phyloP scores from a whole-genome alignment of 2,888 invertebrate species.

The Ectemnius cavifrons region DNA sequence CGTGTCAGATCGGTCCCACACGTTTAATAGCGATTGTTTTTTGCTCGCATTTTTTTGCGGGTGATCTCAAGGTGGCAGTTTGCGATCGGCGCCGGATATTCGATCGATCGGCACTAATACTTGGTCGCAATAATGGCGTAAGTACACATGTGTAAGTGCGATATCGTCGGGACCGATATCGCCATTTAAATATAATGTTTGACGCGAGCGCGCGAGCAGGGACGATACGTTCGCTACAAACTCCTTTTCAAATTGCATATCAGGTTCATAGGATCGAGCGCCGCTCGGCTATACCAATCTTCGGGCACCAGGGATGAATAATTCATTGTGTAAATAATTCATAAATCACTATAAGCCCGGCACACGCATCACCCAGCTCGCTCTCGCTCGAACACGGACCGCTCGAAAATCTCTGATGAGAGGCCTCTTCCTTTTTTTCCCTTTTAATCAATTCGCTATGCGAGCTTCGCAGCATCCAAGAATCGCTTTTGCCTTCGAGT shows the following conservation, averaged over 20 bases:
- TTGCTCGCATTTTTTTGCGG: not conserved
- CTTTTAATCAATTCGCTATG: conserved; percentile 11
- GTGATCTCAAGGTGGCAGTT: conserved; percentile 23
- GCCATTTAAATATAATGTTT: conserved; percentile 58
- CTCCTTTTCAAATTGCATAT: conserved; percentile 65
- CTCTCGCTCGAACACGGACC: conserved; percentile 1
- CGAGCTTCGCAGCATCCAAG: no score
- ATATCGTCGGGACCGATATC: conserved; percentile 25
- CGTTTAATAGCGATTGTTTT: not conserved
- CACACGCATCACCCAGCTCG: conserved; percentile 18
- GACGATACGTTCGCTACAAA: conserved; percentile 38
- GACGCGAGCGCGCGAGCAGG: conserved; percentile 31
- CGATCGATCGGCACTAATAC: conserved; percentile 22
- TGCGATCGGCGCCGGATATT: conserved; percentile 29
- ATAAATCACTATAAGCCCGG: conserved; percentile 55
- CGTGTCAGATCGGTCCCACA: no score
- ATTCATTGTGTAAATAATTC: conserved; percentile 66
- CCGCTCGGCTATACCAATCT: conserved; percentile 62
- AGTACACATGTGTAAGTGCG: not conserved
- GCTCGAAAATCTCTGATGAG: conserved; percentile 43
- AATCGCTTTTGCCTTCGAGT: no score
- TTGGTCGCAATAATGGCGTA: not conserved
- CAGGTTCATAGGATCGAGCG: conserved; percentile 59
- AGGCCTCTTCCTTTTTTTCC: conserved; percentile 9
- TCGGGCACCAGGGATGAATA: conserved; percentile 57